Conservation (phyloP, 1,140 invertebrate species). For the Euura saliciscinereae region DNA sequence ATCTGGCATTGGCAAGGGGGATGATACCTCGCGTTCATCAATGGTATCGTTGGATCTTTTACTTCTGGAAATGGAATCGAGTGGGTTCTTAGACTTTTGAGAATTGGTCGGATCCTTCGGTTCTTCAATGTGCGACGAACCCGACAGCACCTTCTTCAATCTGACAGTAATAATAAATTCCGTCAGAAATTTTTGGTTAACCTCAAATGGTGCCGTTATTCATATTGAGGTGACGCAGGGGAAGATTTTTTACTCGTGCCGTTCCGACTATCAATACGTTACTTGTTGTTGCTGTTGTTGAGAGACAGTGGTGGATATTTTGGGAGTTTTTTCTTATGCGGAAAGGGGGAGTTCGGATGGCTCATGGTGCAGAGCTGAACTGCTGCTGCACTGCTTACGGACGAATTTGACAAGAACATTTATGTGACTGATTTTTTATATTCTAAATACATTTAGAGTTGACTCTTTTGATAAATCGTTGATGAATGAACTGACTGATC, state of each 20-base stretch:
- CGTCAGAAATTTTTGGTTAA: slow-evolving; percentile 22
- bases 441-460: too few species aligned
- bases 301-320: slow-evolving; percentile 21
- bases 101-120: background rate
- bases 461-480: too few species aligned
- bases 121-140: slow-evolving; percentile 9
- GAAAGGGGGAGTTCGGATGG: slow-evolving; percentile 20
- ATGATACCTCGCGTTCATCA: background rate
- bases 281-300: slow-evolving; percentile 31
- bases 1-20: too few species aligned
- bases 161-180: background rate
- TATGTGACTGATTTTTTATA: too few species aligned
- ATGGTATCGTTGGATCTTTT: background rate
- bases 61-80: background rate
- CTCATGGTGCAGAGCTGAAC: slow-evolving; percentile 22
- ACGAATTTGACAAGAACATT: too few species aligned
- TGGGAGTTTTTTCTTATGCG: slow-evolving; percentile 22
- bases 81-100: background rate
- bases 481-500: too few species aligned
- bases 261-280: slow-evolving; percentile 3
- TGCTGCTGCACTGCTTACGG: too few species aligned
- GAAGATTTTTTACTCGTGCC: too few species aligned
- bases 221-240: too few species aligned
- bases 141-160: slow-evolving; percentile 9
- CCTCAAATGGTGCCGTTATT: slow-evolving; percentile 25